Evolutionary conservation across 2,888 invertebrate genomes (phyloP).

Genomic region (Lycia hirtaria): DNA sequence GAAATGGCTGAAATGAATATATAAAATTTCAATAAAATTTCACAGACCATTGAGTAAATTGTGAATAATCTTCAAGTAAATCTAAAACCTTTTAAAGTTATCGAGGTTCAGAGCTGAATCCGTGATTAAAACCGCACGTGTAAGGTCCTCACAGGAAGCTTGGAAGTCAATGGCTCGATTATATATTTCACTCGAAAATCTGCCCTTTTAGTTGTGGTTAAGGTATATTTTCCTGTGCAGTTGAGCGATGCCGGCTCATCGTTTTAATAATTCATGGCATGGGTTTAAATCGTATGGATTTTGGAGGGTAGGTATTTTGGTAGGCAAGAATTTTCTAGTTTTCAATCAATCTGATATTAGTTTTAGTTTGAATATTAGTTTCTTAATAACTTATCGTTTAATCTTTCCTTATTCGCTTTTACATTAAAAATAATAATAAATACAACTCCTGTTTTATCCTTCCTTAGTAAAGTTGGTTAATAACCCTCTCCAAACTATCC

Average conservation of each 20-base stretch:
- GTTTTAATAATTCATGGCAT: conserved; percentile 41
- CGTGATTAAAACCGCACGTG: conserved; percentile 33
- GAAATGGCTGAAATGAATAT: too few relatives aligned
- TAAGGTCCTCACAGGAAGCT: conserved; percentile 31
- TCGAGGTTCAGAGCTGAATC: conserved; percentile 20
- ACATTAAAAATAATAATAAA: too few relatives aligned
- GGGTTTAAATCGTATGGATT: conserved; percentile 30
- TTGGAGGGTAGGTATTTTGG: conserved; percentile 22
- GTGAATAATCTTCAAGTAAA: conserved; percentile 18
- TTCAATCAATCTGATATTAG: not conserved
- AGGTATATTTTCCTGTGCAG: conserved; percentile 27
- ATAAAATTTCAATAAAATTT: not conserved
- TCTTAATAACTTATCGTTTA: too few relatives aligned
- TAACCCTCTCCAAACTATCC: too few relatives aligned
- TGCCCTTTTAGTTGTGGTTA: conserved; percentile 23
- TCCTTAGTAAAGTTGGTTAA: too few relatives aligned
- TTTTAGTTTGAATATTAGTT: not conserved
- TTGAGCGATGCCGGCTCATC: conserved; percentile 25
- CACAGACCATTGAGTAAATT: conserved; percentile 14
- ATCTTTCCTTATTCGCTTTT: too few relatives aligned
- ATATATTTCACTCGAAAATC: conserved; percentile 29
- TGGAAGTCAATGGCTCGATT: conserved; percentile 36
- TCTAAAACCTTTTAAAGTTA: conserved; percentile 28
- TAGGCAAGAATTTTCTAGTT: not conserved
- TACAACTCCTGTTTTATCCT: too few relatives aligned